These are phyloP conservation scores for Cinara cedri DNA, from an alignment of 2,888 invertebrate genomes.

Conservation along the genomic window DNA sequence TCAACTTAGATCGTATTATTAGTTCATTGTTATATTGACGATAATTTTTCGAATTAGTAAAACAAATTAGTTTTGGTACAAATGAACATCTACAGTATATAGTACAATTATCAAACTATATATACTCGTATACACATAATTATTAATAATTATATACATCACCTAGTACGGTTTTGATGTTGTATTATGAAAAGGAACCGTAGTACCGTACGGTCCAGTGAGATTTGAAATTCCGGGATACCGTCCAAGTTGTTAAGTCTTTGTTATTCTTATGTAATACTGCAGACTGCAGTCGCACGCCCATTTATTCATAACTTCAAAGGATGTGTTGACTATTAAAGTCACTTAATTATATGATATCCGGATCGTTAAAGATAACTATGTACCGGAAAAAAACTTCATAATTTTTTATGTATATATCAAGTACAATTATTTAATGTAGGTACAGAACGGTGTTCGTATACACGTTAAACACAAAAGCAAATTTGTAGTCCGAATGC, in stretches of 20 bases:
- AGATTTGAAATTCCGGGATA: constrained; percentile 18
- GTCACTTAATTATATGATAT: constrained; percentile 42
- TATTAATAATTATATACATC: background rate
- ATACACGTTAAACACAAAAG: no score
- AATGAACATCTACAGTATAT: background rate
- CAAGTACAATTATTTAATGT: no score
- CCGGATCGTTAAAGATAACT: constrained; percentile 42
- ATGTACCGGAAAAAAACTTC: constrained; percentile 29
- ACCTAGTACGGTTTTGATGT: background rate
- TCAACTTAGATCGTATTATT: no score
- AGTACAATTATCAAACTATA: background rate
- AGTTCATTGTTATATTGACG: background rate
- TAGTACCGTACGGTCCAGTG: background rate
- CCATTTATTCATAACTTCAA: constrained; percentile 40
- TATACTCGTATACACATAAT: background rate
- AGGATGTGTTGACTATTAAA: constrained; percentile 34
- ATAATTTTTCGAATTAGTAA: background rate
- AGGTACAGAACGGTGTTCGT: no score
- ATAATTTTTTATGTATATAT: background rate
- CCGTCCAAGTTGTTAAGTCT: constrained; percentile 30
- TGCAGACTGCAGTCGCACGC: background rate
- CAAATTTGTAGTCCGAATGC: no score
- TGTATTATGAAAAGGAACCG: background rate
- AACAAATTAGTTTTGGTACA: background rate
- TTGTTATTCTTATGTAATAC: constrained; percentile 38